phyloP scores from a whole-genome alignment of 2,797 vertebrate genomes.

The Poecile montanus region DNA sequence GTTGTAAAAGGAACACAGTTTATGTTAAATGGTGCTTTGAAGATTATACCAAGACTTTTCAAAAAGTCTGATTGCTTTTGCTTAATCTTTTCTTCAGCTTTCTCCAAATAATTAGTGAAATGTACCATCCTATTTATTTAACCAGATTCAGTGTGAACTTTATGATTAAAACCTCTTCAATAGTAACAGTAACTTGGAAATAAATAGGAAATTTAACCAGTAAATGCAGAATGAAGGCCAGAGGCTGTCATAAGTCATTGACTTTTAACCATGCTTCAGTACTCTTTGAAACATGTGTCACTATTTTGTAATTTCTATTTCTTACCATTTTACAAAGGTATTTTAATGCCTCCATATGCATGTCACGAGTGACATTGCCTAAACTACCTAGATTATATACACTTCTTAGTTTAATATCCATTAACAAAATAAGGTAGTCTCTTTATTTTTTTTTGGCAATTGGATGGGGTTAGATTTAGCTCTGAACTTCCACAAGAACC shows the following conservation, averaged over 20 bases:
- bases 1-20: neutral
- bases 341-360: neutral
- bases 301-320: neutral
- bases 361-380: neutral
- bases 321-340: neutral
- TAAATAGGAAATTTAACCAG: neutral
- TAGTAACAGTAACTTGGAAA: neutral
- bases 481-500: neutral
- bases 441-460: neutral
- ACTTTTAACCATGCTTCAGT: neutral
- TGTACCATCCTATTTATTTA: slow-evolving; percentile 35
- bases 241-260: neutral
- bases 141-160: neutral
- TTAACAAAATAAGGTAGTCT: neutral
- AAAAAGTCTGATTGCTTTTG: slow-evolving; percentile 29
- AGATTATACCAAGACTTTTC: slow-evolving; percentile 19
- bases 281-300: neutral
- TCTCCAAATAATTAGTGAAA: slow-evolving; percentile 9
- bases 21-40: slow-evolving; percentile 39
- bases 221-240: neutral
- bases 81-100: slow-evolving; percentile 40
- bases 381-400: neutral
- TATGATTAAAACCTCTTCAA: neutral
- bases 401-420: neutral
- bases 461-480: neutral